Evolutionary conservation across 2,888 invertebrate genomes (phyloP).

Genomic region (Rhyacophila evoluta): DNA sequence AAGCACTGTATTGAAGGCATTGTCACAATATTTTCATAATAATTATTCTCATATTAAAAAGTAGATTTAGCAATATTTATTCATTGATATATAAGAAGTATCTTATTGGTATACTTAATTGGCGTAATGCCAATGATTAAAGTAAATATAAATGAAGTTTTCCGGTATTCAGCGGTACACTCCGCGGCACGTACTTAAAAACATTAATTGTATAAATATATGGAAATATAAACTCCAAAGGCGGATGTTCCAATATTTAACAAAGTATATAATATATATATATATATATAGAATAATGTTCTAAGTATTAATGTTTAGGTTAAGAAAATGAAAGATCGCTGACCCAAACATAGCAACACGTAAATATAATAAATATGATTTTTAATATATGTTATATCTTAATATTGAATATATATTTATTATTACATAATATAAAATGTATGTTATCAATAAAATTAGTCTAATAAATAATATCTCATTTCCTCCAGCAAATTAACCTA

Average conservation of each 20-base stretch:
- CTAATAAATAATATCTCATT: slow-evolving; percentile 55
- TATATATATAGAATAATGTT: slow-evolving; percentile 20
- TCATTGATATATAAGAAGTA: not conserved
- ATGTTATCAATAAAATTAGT: slow-evolving; percentile 55
- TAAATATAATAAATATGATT: slow-evolving; percentile 38
- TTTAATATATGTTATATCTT: slow-evolving; percentile 44
- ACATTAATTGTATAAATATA: slow-evolving; percentile 1
- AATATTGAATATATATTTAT: slow-evolving; percentile 40
- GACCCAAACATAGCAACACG: slow-evolving; percentile 55
- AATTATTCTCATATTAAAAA: slow-evolving; percentile 15
- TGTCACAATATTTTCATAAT: not conserved
- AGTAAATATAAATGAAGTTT: slow-evolving; percentile 15
- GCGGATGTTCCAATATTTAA: slow-evolving; percentile 4
- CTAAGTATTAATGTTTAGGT: slow-evolving; percentile 37
- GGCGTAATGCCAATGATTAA: not conserved
- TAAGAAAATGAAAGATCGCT: slow-evolving; percentile 48
- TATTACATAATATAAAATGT: slow-evolving; percentile 48
- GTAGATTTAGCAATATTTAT: slow-evolving; percentile 29
- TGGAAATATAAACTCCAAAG: slow-evolving; percentile 21
- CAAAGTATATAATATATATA: not conserved
- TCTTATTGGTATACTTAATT: not conserved
- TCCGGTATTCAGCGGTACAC: slow-evolving; percentile 29
- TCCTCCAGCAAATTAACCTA: slow-evolving; percentile 52
- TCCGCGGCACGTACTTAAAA: slow-evolving; percentile 52
- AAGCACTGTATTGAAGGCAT: not conserved